Evolutionary conservation across 2,797 vertebrate genomes (phyloP).

Genomic region (Syndactyla subalaris): DNA sequence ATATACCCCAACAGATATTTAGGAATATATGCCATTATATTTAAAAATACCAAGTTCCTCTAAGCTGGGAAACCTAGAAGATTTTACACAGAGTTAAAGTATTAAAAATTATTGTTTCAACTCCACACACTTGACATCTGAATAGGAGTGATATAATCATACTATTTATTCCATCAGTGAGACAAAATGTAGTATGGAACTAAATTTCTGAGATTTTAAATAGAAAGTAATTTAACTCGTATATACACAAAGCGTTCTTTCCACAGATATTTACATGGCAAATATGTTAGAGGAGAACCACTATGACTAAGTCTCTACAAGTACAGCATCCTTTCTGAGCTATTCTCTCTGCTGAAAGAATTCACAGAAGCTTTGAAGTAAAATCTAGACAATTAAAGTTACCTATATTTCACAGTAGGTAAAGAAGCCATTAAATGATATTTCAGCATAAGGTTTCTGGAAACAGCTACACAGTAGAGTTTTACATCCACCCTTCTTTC

Average conservation of each 20-base stretch:
- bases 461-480: constrained; percentile 76
- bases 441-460: constrained; percentile 76
- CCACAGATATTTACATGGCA: constrained; percentile 81
- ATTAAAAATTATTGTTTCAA: constrained; percentile 69
- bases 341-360: constrained; percentile 74
- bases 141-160: constrained; percentile 69
- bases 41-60: constrained; percentile 75
- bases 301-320: constrained; percentile 74
- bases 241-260: constrained; percentile 77
- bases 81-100: constrained; percentile 73
- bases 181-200: constrained; percentile 74
- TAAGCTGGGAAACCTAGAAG: constrained; percentile 69
- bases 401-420: constrained; percentile 78
- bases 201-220: constrained; percentile 76
- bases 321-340: constrained; percentile 68
- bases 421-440: constrained; percentile 76
- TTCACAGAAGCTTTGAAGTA: constrained; percentile 72
- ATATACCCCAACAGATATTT: constrained; percentile 71
- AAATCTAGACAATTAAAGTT: constrained; percentile 75
- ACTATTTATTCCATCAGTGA: constrained; percentile 75
- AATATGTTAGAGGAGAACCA: constrained; percentile 71
- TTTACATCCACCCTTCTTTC: constrained; percentile 73
- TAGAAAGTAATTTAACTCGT: constrained; percentile 75
- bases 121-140: constrained; percentile 72
- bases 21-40: constrained; percentile 75